Base-by-base conservation (phyloP, 2,888 invertebrate species). In the Caenorhabditis sp. region DNA sequence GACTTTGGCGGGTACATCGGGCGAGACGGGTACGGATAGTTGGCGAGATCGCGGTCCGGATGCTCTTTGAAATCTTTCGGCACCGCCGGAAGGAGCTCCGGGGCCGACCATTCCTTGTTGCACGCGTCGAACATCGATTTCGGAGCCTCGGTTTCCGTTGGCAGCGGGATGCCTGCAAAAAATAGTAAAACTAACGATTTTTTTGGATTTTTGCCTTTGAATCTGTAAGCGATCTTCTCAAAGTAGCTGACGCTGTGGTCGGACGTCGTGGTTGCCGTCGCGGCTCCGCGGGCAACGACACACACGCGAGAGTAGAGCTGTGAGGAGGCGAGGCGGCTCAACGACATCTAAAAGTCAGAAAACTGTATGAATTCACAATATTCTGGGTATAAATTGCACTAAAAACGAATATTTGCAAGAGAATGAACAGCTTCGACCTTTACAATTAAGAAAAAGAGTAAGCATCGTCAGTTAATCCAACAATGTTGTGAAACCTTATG, bases 11-110 rank as follows among this genome's bases (percentile, higher is more conserved):
- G 93, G 81, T 93, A 91, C 78, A 92, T 92, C 17, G 91, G 92
- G 80, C 94, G 92, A 61, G 92, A 90, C 0, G 93, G 93, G 46
- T 94, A 92, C 15, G 94, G 94, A 90, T 93, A 94, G 90, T 93
- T 94, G 78, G 92, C 92, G 81, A 93, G 91, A 90, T 94, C 94
- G 24, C 94, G 91, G 55, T 92, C 92, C 6, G 93, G 93, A 30
- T 91, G 91, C 77, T 91, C 90, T 80, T 89, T 46, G 83, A 84
- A 88, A 76, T 88, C 88, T 59, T 87, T 84, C 50, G 88, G 88
- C 32, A 88, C 52, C n/a, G 73, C 72, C 13, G 88, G 85, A 9
- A 88, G 80, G 4, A 84, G 80, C 50, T 86, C 78, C 20, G 86
- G 85, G 11, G 85, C 82, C 56, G 73, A 77, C 80, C 82, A 85